phyloP scores from a whole-genome alignment of 37 sponge, comb jelly and placozoan genomes.

The Ephydatia muelleri region DNA sequence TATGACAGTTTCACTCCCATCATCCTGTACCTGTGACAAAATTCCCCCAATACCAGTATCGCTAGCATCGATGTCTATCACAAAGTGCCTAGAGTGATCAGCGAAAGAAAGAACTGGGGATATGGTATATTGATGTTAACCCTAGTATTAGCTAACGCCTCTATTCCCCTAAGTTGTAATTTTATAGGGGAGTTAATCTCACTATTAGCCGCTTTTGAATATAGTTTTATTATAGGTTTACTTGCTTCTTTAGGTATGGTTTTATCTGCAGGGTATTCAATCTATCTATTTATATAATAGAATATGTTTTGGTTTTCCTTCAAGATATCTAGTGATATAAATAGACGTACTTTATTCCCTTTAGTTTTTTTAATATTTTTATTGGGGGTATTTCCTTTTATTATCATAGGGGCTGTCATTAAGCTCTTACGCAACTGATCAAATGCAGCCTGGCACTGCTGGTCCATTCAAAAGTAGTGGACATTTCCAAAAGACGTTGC shows the following conservation, averaged over 20 bases:
- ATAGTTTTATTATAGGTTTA: slow-evolving; percentile 70
- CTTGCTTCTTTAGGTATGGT: slow-evolving; percentile 65
- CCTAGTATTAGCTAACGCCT: slow-evolving; percentile 78
- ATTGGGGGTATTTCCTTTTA: slow-evolving; percentile 65
- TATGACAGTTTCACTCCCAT: too few relatives aligned
- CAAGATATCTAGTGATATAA: slow-evolving; percentile 69
- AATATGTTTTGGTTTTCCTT: slow-evolving; percentile 73
- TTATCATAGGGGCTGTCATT: too few relatives aligned
- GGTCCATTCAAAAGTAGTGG: too few relatives aligned
- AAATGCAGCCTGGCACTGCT: too few relatives aligned
- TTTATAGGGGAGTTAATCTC: slow-evolving; percentile 89
- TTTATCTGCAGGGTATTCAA: slow-evolving; percentile 74
- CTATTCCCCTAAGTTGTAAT: slow-evolving; percentile 81
- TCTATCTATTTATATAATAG: slow-evolving; percentile 89
- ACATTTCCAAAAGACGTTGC: too few relatives aligned
- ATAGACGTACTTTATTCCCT: slow-evolving; percentile 57
- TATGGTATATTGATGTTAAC: slow-evolving; percentile 56
- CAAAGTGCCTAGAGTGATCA: too few relatives aligned
- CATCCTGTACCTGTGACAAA: too few relatives aligned
- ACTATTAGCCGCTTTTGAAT: slow-evolving; percentile 70
- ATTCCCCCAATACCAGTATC: too few relatives aligned
- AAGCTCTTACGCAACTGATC: too few relatives aligned
- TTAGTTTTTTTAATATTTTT: slow-evolving; percentile 59
- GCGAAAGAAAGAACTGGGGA: too few relatives aligned
- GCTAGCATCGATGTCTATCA: too few relatives aligned